Percentiles rank a stretch among this genome's conserved stretches.
Conservation (phyloP, 2,888 invertebrate species). For the Panopea generosa region DNA sequence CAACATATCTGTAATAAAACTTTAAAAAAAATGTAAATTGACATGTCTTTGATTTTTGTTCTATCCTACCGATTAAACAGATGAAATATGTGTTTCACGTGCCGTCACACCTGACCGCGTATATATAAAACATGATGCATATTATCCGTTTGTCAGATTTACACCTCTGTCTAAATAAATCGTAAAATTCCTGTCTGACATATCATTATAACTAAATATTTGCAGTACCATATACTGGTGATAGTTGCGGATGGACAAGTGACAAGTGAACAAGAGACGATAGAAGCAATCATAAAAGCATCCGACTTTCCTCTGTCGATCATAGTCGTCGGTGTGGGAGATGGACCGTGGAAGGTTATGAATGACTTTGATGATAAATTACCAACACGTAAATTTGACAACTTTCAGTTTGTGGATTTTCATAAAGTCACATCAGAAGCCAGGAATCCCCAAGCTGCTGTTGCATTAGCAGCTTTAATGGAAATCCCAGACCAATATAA, state of each 20-base stretch:
- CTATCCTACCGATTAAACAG: too few species aligned
- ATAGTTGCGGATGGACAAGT: slow-evolving; percentile 87
- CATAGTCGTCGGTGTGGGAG: slow-evolving; percentile 86
- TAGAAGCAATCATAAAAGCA: slow-evolving; percentile 86
- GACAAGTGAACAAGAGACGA: slow-evolving; percentile 85
- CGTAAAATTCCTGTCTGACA: too few species aligned
- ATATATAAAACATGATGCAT: too few species aligned
- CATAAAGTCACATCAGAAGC: slow-evolving; percentile 69
- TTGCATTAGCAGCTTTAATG: slow-evolving; percentile 84
- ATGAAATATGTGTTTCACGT: too few species aligned
- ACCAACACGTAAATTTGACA: slow-evolving; percentile 84
- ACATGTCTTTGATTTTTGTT: too few species aligned
- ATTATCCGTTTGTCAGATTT: too few species aligned
- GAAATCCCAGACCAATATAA: slow-evolving; percentile 86
- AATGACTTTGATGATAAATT: slow-evolving; percentile 85
- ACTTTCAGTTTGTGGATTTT: slow-evolving; percentile 86
- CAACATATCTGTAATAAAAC: too few species aligned
- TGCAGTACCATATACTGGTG: slow-evolving; percentile 86
- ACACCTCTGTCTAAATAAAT: too few species aligned
- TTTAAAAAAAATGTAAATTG: too few species aligned
- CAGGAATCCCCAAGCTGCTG: slow-evolving; percentile 5
- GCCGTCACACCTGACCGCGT: too few species aligned
- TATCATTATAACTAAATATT: too few species aligned
- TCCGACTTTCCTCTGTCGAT: slow-evolving; percentile 86
- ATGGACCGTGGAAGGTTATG: slow-evolving; percentile 87